Evolutionary conservation across 2,888 invertebrate species (phyloP), one percentile per base, ranked within the genome.

Genomic region (Leptura quadrifasciata): DNA sequence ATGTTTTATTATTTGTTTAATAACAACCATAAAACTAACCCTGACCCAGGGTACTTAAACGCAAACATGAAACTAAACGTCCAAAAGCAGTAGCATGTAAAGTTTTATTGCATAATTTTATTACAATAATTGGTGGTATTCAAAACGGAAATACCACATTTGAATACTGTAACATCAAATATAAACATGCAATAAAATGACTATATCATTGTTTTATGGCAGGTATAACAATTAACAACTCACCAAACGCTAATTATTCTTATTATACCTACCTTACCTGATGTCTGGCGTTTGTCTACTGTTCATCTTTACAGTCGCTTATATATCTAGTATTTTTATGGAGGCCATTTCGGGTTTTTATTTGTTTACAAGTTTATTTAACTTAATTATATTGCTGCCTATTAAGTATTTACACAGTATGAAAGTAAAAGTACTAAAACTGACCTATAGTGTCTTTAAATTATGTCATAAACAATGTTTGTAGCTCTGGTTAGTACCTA

Each of bases 351-450:
- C 81, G 81, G 81, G 82, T 84, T 87, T 88, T 88, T 87, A 87
- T 88, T 87, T 87, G 88, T 88, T 88, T 88, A 87, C 87, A 84
- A 86, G 86, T 88, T 87, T 86, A 87, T 88, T 87, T 87, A 85
- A 86, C 84, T 87, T 86, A 88, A 88, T 88, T 87, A 88, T 87
- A 88, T 87, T 84, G 85, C 84, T 83, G 84, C 85, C 86, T 86
- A 85, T 86, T 86, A 87, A 86, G 84, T 88, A 88, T 88, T 88
- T 88, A 88, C 87, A 87, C 85, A 87, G 85, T 85, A 85, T 85
- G 87, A 88, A 88, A 88, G 88, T 86, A 84, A 87, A 86, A 87
- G 87, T 87, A 88, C 85, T 88, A 87, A 88, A 87, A 88, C 87
- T 88, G 88, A 88, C 88, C 88, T 88, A 86, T 79, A 84, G 80